phyloP scores from a whole-genome alignment of 1,140 invertebrate species.

The Drosophila littoralis region DNA sequence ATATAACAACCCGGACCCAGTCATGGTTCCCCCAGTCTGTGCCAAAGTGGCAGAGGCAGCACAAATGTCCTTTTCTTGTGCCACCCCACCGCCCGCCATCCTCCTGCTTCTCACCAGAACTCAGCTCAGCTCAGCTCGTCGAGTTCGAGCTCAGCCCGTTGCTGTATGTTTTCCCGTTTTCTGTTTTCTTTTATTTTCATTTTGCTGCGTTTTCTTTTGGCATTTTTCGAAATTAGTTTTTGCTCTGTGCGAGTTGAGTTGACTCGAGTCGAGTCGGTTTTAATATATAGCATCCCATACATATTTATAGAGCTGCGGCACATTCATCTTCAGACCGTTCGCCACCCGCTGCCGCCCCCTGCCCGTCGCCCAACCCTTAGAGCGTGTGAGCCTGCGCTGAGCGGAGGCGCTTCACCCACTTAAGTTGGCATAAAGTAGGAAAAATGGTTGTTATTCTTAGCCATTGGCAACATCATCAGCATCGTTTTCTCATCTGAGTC shows the following conservation, averaged over 20 bases:
- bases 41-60: slow-evolving; percentile 64
- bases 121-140: slow-evolving; percentile 7
- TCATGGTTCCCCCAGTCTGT: slow-evolving; percentile 9
- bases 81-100: slow-evolving; percentile 9
- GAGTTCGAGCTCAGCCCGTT: slow-evolving; percentile 20
- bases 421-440: slow-evolving; percentile 78
- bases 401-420: slow-evolving; percentile 62
- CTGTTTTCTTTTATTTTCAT: slow-evolving; percentile 75
- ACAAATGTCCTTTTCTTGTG: slow-evolving; percentile 79
- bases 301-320: slow-evolving; percentile 83
- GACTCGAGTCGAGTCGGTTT: slow-evolving; percentile 74
- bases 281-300: slow-evolving; percentile 84
- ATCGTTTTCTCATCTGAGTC: slow-evolving; percentile 46
- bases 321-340: slow-evolving; percentile 76
- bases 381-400: slow-evolving; percentile 41
- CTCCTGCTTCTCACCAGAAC: neutral
- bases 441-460: slow-evolving; percentile 70
- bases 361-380: slow-evolving; percentile 17
- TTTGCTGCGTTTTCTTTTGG: slow-evolving; percentile 83
- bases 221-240: slow-evolving; percentile 84
- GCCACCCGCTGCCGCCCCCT: neutral
- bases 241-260: slow-evolving; percentile 63
- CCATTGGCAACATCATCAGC: slow-evolving; percentile 67
- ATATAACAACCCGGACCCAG: neutral
- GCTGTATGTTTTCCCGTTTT: slow-evolving; percentile 8